These are phyloP conservation scores for Physella acuta DNA, from an alignment of 1,140 invertebrate species.

Conservation along the genomic window DNA sequence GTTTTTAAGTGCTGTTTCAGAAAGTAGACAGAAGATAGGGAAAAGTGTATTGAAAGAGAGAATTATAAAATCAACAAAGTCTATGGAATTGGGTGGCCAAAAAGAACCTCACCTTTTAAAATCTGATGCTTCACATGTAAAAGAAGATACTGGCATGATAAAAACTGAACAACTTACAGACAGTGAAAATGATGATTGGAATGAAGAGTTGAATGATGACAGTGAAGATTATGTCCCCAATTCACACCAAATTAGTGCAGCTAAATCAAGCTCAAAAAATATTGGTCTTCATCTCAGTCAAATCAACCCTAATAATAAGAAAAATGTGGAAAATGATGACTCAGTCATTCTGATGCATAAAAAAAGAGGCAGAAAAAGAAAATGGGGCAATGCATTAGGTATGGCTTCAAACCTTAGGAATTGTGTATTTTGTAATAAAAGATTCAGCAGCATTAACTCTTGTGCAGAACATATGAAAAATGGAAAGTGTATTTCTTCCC, in stretches of 20 bases:
- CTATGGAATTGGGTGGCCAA: neutral
- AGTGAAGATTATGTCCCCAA: constrained; percentile 25
- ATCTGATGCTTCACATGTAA: neutral
- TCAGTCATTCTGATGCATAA: neutral
- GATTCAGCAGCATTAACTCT: constrained; percentile 13
- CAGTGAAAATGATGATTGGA: constrained; percentile 23
- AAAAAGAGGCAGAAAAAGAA: constrained; percentile 21
- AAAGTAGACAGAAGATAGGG: constrained; percentile 24
- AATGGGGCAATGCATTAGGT: constrained; percentile 18
- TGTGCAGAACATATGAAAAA: constrained; percentile 27
- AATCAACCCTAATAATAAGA: neutral
- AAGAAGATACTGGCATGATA: neutral
- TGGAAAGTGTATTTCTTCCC: constrained; percentile 16
- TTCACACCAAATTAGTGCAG: neutral
- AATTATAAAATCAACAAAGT: constrained; percentile 2
- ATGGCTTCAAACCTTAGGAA: constrained; percentile 5
- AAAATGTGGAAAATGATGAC: neutral
- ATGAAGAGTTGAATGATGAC: constrained; percentile 25
- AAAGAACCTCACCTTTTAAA: too few species aligned
- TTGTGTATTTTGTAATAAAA: constrained; percentile 20
- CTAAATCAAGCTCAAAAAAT: neutral
- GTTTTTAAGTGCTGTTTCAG: constrained; percentile 23
- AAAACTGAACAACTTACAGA: constrained; percentile 14
- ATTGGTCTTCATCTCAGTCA: neutral
- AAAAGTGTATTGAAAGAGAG: constrained; percentile 13